Evolutionary conservation across 2,797 vertebrate genomes (phyloP).

Genomic region (Vespertilio murinus): DNA sequence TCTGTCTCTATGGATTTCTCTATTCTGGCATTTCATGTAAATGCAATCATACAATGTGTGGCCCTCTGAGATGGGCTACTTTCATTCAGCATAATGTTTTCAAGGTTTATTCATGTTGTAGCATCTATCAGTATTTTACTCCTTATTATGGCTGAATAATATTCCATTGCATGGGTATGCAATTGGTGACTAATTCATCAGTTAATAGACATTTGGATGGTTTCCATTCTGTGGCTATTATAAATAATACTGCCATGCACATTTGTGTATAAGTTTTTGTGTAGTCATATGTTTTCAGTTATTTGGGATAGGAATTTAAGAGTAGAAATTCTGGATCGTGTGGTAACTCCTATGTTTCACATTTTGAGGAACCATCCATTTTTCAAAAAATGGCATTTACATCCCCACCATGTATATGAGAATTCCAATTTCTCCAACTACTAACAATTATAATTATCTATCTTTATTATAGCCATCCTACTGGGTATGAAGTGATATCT

Average conservation of each 20-base stretch:
- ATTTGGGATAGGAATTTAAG: neutral
- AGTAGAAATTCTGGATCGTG: neutral
- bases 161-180: neutral
- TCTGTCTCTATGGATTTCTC: neutral
- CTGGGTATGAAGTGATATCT: neutral
- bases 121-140: neutral
- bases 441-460: neutral
- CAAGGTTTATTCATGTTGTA: neutral
- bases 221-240: neutral
- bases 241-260: neutral
- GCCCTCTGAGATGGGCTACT: neutral
- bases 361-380: neutral
- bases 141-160: neutral
- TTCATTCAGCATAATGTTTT: neutral
- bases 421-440: neutral
- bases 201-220: neutral
- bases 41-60: neutral
- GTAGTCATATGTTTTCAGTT: neutral
- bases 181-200: neutral
- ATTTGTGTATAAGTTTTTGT: neutral
- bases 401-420: neutral
- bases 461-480: neutral
- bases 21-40: neutral
- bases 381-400: neutral
- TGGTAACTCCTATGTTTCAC: neutral